Percentiles rank a stretch among this genome's conserved stretches.
These are phyloP conservation scores for Hyposmocoma kahamanoa DNA, from an alignment of 1,140 invertebrate genomes.

Conservation along the genomic window DNA sequence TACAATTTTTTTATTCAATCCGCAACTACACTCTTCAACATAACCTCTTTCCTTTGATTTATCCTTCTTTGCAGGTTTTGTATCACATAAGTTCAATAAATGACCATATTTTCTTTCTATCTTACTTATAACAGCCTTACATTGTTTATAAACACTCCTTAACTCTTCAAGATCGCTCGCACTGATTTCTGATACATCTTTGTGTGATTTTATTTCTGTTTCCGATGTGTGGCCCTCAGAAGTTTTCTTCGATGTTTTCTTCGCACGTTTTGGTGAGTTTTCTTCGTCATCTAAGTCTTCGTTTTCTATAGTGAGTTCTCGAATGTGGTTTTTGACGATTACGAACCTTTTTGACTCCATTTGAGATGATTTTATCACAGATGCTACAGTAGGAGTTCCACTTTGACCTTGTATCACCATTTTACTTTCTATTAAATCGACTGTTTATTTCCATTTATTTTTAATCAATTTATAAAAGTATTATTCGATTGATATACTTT, in stretches of 20 bases:
- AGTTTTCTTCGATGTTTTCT: background rate
- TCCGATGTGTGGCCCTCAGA: background rate
- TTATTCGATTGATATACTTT: no score
- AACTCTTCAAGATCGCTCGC: conserved; percentile 44
- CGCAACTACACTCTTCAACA: conserved; percentile 36
- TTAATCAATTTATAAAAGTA: no score
- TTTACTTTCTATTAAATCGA: no score
- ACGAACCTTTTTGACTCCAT: conserved; percentile 28
- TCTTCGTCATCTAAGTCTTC: conserved; percentile 1
- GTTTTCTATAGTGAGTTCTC: conserved; percentile 18
- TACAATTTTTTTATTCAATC: conserved; percentile 42
- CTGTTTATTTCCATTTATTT: no score
- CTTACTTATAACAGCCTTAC: conserved; percentile 42
- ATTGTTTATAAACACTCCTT: conserved; percentile 39
- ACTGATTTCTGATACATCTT: conserved; percentile 21
- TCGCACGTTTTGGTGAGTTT: conserved; percentile 1
- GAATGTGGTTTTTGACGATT: conserved; percentile 44
- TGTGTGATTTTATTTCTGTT: background rate
- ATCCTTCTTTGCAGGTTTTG: background rate
- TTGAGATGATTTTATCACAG: conserved; percentile 14
- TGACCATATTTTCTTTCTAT: conserved; percentile 61
- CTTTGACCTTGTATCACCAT: conserved; percentile 33
- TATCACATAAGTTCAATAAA: conserved; percentile 33
- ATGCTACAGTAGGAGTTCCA: conserved; percentile 19
- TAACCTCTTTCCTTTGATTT: conserved; percentile 8